These are phyloP conservation scores for Elegia similella DNA, from an alignment of 2,888 invertebrate species.

Conservation along the genomic window DNA sequence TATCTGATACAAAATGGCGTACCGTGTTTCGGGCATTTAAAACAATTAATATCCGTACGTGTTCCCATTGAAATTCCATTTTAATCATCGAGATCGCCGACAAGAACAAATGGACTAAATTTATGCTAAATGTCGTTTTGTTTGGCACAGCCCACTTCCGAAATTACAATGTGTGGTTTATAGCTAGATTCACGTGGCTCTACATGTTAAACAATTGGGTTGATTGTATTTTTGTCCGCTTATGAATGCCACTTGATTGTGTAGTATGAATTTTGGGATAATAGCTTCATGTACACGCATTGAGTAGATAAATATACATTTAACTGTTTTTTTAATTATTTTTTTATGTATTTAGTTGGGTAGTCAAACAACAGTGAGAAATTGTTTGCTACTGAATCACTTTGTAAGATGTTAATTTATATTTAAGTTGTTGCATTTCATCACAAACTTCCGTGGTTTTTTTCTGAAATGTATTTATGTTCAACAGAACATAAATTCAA, in stretches of 20 bases:
- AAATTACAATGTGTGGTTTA: slow-evolving; percentile 22
- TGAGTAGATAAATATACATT: no score
- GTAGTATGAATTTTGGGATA: no score
- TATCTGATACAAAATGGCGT: neutral
- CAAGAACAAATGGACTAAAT: slow-evolving; percentile 5
- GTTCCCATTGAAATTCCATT: slow-evolving; percentile 13
- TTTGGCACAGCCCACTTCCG: slow-evolving; percentile 36
- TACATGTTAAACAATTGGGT: slow-evolving; percentile 6
- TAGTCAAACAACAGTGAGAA: no score
- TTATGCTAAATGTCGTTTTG: slow-evolving; percentile 40
- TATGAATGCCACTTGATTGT: neutral
- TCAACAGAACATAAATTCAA: no score
- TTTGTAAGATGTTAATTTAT: no score
- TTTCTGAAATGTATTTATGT: no score
- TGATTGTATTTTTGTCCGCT: slow-evolving; percentile 1
- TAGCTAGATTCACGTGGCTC: slow-evolving; percentile 9
- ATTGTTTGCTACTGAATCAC: no score
- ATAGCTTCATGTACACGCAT: no score
- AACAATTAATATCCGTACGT: neutral
- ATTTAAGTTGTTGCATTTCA: no score
- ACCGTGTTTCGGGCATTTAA: neutral
- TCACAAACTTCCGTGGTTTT: no score
- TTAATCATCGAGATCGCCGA: slow-evolving; percentile 1
- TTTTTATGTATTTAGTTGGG: no score
- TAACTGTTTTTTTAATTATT: no score